Conservation (phyloP, 2,113 vertebrate genomes). For the Tyrannus savana region DNA sequence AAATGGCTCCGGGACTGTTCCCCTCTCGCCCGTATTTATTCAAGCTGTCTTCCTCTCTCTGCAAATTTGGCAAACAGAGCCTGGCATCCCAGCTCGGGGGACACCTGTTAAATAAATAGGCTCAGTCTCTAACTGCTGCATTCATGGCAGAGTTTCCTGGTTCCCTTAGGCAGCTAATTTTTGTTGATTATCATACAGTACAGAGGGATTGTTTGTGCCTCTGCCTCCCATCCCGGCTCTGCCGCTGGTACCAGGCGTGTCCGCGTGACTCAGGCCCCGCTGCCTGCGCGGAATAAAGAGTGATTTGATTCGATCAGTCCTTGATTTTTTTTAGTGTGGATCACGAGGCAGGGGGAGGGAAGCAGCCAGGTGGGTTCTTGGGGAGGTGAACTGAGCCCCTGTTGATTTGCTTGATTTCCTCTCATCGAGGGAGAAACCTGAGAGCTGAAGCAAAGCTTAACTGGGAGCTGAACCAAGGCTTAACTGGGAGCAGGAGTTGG, state of each 20-base stretch:
- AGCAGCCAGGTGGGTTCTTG: not conserved
- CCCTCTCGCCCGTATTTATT: conserved; percentile 29
- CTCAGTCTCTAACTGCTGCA: conserved; percentile 50
- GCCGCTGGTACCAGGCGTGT: not conserved
- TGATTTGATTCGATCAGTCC: not conserved
- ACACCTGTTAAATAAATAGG: conserved; percentile 69
- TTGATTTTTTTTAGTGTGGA: not conserved
- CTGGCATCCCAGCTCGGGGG: conserved; percentile 53
- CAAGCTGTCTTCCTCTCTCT: conserved; percentile 35
- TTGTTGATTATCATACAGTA: conserved; percentile 51
- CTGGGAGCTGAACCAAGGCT: not conserved
- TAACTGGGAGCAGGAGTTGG: not conserved
- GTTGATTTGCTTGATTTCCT: not conserved
- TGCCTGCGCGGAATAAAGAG: not conserved
- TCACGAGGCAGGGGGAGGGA: not conserved
- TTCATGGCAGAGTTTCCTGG: conserved; percentile 52
- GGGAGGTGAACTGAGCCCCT: not conserved
- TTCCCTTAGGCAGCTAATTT: conserved; percentile 60
- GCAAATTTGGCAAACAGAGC: conserved; percentile 44
- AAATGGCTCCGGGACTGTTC: conserved; percentile 37
- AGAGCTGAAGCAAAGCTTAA: not conserved
- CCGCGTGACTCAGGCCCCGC: not conserved
- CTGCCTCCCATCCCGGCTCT: not conserved
- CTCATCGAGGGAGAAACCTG: fast-evolving
- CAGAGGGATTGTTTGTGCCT: conserved; percentile 45